Percentiles rank a stretch among this genome's conserved stretches.
phyloP scores from a whole-genome alignment of 1,140 invertebrate species.

The Catajapyx aquilonaris region DNA sequence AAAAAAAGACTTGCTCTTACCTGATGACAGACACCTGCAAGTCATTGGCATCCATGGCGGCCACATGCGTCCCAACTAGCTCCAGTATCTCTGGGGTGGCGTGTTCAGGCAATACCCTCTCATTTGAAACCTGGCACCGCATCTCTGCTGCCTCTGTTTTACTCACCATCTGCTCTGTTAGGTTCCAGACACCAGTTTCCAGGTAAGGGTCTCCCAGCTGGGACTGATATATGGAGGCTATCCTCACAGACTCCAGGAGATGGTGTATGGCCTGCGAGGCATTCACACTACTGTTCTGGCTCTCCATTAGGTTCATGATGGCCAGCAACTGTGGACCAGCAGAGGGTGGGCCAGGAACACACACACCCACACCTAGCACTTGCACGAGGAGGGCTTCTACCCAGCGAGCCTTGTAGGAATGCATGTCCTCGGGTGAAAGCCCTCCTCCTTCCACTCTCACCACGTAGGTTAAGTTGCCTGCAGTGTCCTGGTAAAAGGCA shows the following conservation, averaged over 20 bases:
- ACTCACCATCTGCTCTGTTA: neutral
- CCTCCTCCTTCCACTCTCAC: too few relatives aligned
- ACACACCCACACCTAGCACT: too few relatives aligned
- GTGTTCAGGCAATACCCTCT: neutral
- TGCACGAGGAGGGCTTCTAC: too few relatives aligned
- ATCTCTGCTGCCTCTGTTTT: neutral
- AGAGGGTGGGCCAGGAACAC: too few relatives aligned
- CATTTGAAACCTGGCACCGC: neutral
- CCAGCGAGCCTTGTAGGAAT: neutral
- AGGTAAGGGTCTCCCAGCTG: neutral
- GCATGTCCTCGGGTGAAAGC: neutral
- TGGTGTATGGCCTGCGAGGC: neutral
- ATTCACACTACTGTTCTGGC: neutral
- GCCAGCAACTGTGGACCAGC: neutral
- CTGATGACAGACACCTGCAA: neutral
- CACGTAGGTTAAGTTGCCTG: too few relatives aligned
- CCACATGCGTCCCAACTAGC: neutral
- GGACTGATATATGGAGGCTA: neutral
- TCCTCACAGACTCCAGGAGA: neutral
- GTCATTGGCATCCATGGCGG: neutral
- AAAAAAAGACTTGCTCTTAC: too few relatives aligned
- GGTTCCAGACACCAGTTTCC: neutral
- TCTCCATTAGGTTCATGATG: neutral
- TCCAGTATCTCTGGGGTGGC: neutral
- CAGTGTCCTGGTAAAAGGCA: too few relatives aligned